Evolutionary conservation across 1,140 invertebrate genomes (phyloP).

Genomic region (Drosophila persimilis): DNA sequence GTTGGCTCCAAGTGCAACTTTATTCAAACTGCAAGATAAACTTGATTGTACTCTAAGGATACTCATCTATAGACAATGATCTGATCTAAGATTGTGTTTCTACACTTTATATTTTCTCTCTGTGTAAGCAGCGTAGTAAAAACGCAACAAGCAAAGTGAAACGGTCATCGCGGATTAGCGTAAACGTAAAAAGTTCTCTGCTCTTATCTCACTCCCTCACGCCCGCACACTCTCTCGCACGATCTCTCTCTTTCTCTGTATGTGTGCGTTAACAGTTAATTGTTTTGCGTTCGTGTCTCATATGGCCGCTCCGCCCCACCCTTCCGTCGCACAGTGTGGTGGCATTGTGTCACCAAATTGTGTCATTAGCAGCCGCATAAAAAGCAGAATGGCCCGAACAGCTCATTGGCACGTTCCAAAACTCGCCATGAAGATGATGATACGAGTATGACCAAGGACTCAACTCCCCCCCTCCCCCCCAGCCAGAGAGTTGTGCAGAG

Average conservation of each 20-base stretch:
- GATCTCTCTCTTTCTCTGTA: background rate
- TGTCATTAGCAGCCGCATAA: slow-evolving; percentile 77
- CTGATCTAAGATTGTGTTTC: no score
- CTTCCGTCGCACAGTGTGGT: background rate
- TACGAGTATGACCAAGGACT: background rate
- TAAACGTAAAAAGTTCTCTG: slow-evolving; percentile 48
- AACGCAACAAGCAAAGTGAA: slow-evolving; percentile 48
- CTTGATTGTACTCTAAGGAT: no score
- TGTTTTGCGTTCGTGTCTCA: slow-evolving; percentile 66
- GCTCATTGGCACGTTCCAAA: slow-evolving; percentile 74
- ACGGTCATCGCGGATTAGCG: slow-evolving; percentile 50
- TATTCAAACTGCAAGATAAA: no score
- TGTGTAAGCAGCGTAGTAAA: slow-evolving; percentile 7
- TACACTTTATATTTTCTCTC: background rate
- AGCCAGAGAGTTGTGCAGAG: background rate
- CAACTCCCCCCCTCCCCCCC: background rate
- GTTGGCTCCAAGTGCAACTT: no score
- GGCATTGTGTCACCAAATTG: slow-evolving; percentile 68
- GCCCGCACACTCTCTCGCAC: no score
- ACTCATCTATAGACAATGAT: no score
- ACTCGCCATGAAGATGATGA: slow-evolving; percentile 51
- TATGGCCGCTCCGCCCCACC: slow-evolving; percentile 19
- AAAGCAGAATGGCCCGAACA: slow-evolving; percentile 67
- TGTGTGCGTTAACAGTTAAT: slow-evolving; percentile 60
- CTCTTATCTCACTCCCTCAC: background rate